Conservation (phyloP, 2,113 vertebrate species). For the Amblyornis subalaris region DNA sequence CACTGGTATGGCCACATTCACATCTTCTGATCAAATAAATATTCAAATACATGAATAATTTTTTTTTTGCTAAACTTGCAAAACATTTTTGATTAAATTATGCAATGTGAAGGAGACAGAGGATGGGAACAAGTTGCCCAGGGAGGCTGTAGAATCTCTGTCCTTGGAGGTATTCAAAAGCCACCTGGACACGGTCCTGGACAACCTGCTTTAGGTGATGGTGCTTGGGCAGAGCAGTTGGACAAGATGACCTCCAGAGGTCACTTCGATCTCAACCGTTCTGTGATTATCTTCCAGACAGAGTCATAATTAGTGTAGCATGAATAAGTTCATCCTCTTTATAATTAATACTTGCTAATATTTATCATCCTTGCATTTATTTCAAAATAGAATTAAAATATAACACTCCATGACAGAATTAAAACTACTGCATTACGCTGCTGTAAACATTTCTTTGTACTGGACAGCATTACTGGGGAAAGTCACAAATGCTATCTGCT, state of each 20-base stretch:
- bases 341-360: background rate
- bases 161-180: background rate
- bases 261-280: background rate
- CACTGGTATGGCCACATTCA: background rate
- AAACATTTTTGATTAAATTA: background rate
- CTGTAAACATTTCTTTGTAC: background rate
- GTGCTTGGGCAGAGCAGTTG: background rate
- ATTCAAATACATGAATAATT: background rate
- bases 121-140: background rate
- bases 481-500: background rate
- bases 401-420: background rate
- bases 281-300: background rate
- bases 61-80: background rate
- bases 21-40: background rate
- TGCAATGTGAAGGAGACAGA: background rate
- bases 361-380: background rate
- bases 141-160: background rate
- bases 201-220: background rate
- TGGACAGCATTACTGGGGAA: background rate
- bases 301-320: background rate
- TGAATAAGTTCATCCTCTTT: background rate
- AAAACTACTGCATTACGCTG: background rate
- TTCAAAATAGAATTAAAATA: background rate
- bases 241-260: background rate
- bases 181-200: background rate